Conservation (phyloP, 2,888 invertebrate genomes). For the Heliconius sara region DNA sequence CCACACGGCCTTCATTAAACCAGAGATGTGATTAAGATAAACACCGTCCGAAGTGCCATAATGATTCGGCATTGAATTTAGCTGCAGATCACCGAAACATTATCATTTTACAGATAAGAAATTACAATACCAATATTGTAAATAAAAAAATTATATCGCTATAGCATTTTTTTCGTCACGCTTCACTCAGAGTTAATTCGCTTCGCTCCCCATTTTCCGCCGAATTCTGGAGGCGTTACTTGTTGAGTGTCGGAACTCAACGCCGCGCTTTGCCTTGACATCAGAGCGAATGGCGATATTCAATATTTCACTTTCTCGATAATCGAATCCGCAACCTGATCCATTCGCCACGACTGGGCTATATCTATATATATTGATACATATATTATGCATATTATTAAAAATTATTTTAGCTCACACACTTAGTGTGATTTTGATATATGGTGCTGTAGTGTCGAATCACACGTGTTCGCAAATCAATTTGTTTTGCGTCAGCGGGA, state of each 20-base stretch:
- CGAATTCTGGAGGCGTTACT: too few species aligned
- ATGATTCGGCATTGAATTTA: constrained; percentile 37
- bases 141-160: neutral
- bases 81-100: constrained; percentile 26
- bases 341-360: too few species aligned
- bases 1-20: constrained; percentile 39
- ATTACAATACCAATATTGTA: constrained; percentile 9
- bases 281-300: too few species aligned
- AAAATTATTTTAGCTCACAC: constrained; percentile 16
- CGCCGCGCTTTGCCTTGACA: too few species aligned
- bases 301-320: too few species aligned
- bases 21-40: constrained; percentile 37
- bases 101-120: constrained; percentile 21
- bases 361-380: too few species aligned
- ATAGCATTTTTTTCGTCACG: too few species aligned
- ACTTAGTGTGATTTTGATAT: constrained; percentile 18
- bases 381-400: neutral
- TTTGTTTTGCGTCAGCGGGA: constrained; percentile 68
- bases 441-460: constrained; percentile 33
- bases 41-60: constrained; percentile 26
- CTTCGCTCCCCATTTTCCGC: too few species aligned
- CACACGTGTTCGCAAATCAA: constrained; percentile 64
- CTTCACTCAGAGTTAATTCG: too few species aligned
- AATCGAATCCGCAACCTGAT: too few species aligned
- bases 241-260: too few species aligned